Evolutionary conservation across 2,113 vertebrate species (phyloP), one percentile per base, ranked within the genome.

Genomic region (Lepisosteus osseus): DNA sequence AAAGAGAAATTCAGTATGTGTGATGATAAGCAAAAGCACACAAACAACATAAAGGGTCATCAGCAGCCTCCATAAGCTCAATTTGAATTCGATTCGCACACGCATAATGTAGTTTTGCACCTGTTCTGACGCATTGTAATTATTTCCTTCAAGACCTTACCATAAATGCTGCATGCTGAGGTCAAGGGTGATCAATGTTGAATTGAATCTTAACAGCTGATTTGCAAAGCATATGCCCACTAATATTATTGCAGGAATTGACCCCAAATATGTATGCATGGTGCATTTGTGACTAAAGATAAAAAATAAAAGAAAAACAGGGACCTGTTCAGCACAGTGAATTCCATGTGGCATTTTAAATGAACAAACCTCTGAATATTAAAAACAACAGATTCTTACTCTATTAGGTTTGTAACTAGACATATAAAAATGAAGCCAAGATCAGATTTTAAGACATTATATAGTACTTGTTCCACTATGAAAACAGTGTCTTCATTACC

Each of bases 151-250:
- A 3, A 43, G 17, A 40, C 62, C 62, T 65, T 29, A 40, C 62
- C 62, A 65, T 40, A 43, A 65, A 65, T 65, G 62, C 62, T 70
- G 8, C 56, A 59, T 70, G 11, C 68, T 57, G 57, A 47, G 59
- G 57, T 63, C 43, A 71, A 62, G 44, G 7, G 42, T 71, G 43
- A 62, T 62, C 11, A 47, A 71, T 17, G 57, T 14, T n/a, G 54
- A 43, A 45, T 57, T 66, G 51, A 55, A 15, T 15, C 14, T 67
- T 67, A 44, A 51, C 43, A 47, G n/a, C 11, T 54, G 44, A 68
- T 73, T 54, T 61, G 41, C 55, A 72, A 29, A 6, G 40, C 64
- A 72, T 40, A 56, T 72, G 71, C 42, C 15, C 14, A 42, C 13
- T 68, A 14, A 65, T 40, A 41, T 61, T 73, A 68, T 68, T 43